These are phyloP conservation scores for Protosalanx chinensis DNA, from an alignment of 2,797 vertebrate species.

Conservation along the genomic window DNA sequence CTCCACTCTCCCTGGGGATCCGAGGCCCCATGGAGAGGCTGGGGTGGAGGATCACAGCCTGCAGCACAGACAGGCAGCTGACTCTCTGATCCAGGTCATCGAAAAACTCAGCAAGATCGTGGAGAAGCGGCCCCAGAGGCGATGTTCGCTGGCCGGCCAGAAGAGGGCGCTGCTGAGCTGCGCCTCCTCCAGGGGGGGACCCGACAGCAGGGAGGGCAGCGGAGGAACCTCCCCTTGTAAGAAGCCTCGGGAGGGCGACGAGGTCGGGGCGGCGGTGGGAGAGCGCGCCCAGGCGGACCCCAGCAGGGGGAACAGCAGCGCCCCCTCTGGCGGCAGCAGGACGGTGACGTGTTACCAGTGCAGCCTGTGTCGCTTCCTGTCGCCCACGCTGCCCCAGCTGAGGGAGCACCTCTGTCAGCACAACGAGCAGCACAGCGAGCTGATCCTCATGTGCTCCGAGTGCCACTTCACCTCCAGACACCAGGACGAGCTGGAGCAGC, in stretches of 20 bases:
- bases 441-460: constrained; percentile 78
- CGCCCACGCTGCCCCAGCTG: constrained; percentile 79
- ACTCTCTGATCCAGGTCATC: constrained; percentile 94
- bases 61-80: constrained; percentile 76
- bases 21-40: constrained; percentile 22
- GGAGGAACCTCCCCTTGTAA: constrained; percentile 65
- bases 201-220: constrained; percentile 51
- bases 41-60: constrained; percentile 49
- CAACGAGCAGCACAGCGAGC: constrained; percentile 76
- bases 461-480: constrained; percentile 84
- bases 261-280: constrained; percentile 18
- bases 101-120: constrained; percentile 97
- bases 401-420: constrained; percentile 90
- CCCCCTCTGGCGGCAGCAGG: constrained; percentile 59
- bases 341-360: constrained; percentile 91
- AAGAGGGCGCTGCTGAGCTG: constrained; percentile 75
- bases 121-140: constrained; percentile 83
- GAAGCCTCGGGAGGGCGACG: constrained; percentile 58
- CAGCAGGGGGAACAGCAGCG: constrained; percentile 27
- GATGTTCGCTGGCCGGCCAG: constrained; percentile 78
- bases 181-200: constrained; percentile 29
- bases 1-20: constrained; percentile 14
- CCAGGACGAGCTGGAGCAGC: constrained; percentile 87
- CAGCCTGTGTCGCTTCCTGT: constrained; percentile 87
- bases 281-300: constrained; percentile 35